These are phyloP conservation scores for Pollachius pollachius DNA, from an alignment of 2,113 vertebrate genomes.

Conservation along the genomic window DNA sequence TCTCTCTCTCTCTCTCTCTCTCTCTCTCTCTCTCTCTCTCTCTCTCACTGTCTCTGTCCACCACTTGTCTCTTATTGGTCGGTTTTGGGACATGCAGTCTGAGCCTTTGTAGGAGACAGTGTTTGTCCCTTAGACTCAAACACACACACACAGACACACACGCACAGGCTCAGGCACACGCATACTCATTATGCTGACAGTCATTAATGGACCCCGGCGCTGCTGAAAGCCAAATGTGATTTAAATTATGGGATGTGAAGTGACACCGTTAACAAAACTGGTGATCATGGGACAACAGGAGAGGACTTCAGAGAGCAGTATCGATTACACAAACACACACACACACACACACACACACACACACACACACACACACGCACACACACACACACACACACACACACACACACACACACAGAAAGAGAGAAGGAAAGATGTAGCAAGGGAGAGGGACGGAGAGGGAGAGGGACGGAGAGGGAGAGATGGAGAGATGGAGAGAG, in stretches of 20 bases:
- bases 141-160: background rate
- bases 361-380: no score
- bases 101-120: no score
- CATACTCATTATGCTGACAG: slow-evolving; percentile 5
- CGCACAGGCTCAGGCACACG: background rate
- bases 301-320: slow-evolving; percentile 47
- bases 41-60: slow-evolving; percentile 8
- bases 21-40: background rate
- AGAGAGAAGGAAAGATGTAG: no score
- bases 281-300: slow-evolving; percentile 56
- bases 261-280: slow-evolving; percentile 56
- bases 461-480: background rate
- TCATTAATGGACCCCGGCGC: slow-evolving; percentile 23
- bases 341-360: no score
- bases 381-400: no score
- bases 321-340: slow-evolving; percentile 49
- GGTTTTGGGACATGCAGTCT: slow-evolving; percentile 53
- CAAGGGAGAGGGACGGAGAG: background rate
- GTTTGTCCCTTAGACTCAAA: background rate
- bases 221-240: slow-evolving; percentile 51
- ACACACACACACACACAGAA: no score
- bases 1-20: background rate
- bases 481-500: background rate
- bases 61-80: slow-evolving; percentile 58
- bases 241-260: slow-evolving; percentile 55